phyloP scores from a whole-genome alignment of 2,797 vertebrate genomes.

The Clarias fuscus region DNA sequence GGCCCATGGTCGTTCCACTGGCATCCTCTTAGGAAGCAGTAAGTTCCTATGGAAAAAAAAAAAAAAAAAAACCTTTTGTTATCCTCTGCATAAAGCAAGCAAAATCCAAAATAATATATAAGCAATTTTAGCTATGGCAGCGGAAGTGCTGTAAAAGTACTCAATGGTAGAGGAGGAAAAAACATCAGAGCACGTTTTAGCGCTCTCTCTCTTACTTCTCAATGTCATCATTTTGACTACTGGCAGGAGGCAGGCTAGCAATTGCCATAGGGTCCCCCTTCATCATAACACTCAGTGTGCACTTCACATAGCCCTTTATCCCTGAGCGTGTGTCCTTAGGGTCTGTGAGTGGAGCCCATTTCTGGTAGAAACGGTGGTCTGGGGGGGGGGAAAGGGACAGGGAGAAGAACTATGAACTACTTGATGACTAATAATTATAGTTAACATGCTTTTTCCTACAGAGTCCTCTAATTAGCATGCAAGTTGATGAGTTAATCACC shows the following conservation, averaged over 20 bases:
- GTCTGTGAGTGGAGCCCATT: slow-evolving; percentile 93
- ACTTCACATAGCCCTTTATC: slow-evolving; percentile 90
- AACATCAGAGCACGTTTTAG: not conserved
- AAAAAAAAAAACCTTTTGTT: slow-evolving; percentile 1
- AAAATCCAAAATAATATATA: not conserved
- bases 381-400: not conserved
- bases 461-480: slow-evolving; percentile 33
- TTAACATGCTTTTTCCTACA: slow-evolving; percentile 1
- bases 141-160: not conserved
- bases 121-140: not conserved
- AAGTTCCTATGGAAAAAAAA: slow-evolving; percentile 76
- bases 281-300: slow-evolving; percentile 81
- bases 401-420: slow-evolving; percentile 9
- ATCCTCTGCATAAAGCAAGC: not conserved
- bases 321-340: slow-evolving; percentile 85
- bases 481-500: slow-evolving; percentile 32
- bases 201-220: slow-evolving; percentile 78
- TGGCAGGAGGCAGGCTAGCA: slow-evolving; percentile 66
- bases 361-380: slow-evolving; percentile 94
- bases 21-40: slow-evolving; percentile 84
- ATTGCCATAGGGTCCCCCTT: slow-evolving; percentile 78
- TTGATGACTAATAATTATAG: slow-evolving; percentile 33
- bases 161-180: not conserved
- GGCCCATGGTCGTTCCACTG: slow-evolving; percentile 88
- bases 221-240: slow-evolving; percentile 78